Evolutionary conservation across 2,113 vertebrate genomes (phyloP), one percentile per base, ranked within the genome.

Genomic region (Cyphomyrus plagiostoma): DNA sequence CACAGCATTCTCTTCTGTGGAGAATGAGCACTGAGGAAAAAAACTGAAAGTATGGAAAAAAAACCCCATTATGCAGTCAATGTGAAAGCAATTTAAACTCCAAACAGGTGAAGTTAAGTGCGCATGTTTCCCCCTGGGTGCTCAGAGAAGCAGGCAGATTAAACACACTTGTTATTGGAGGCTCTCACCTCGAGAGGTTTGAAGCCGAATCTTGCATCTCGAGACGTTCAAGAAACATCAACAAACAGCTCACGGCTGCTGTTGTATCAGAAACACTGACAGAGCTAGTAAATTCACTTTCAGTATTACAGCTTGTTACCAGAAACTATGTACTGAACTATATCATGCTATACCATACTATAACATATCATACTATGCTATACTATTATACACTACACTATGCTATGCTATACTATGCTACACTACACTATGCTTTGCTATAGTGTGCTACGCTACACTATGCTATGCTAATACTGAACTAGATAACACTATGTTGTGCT

Each of bases 111-210:
- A 45, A 74, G 85, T 19, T 88, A 86, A 85, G 74, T 56, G 39
- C 35, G 82, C 77, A 56, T 88, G 66, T 89, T 85, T 89, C 30
- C 58, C 77, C 52, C 21, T 10, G 89, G 21, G 88, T 56, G 77
- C 89, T n/a, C 23, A 56, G 45, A 88, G 35, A 85, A 86, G 89
- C 90, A 52, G 89, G 62, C 56, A 46, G 70, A 88, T 88, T 88
- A 88, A 66, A 90, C 89, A 90, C 85, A 90, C 91, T 89, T 89
- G 89, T 89, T 90, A 87, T 87, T 35, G 87, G 77, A 89, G 66
- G 70, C 86, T 89, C 89, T 89, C 89, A 88, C 88, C 89, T 89
- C 58, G 21, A 58, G 82, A 83, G 89, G 91, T 89, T 86, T 90
- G 74, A 88, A 56, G 84, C 9, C 19, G 53, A 89, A 88, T 46